A percentile compares a stretch with the other conserved stretches of the same genome.
These are phyloP conservation scores for Apocheima hispidaria DNA, from an alignment of 2,888 invertebrate species.

Conservation along the genomic window DNA sequence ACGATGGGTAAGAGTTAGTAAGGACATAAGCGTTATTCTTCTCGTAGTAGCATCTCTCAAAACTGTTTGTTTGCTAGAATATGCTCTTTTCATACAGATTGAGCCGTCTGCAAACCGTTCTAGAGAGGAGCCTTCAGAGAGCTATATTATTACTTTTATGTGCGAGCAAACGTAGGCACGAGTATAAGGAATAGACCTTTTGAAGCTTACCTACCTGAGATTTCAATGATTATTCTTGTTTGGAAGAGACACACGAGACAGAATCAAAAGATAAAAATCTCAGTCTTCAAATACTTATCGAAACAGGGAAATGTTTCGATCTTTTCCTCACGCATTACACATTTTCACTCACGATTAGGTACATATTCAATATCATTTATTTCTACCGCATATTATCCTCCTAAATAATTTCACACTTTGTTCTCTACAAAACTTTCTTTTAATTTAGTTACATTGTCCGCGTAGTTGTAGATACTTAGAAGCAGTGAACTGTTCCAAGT, in stretches of 20 bases:
- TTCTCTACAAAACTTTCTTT: neutral
- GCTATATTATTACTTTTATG: conserved; percentile 2
- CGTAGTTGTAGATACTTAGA: neutral
- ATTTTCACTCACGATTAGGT: too few relatives aligned
- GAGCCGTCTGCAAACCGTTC: too few relatives aligned
- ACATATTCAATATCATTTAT: too few relatives aligned
- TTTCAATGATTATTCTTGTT: neutral
- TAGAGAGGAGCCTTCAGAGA: neutral
- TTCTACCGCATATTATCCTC: too few relatives aligned
- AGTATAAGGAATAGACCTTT: neutral
- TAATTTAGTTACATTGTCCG: neutral
- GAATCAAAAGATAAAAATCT: neutral
- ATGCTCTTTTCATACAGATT: too few relatives aligned
- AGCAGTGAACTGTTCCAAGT: neutral
- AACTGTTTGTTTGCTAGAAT: too few relatives aligned
- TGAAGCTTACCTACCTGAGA: neutral
- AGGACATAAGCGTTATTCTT: too few relatives aligned
- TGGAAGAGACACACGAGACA: neutral
- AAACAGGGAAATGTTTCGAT: too few relatives aligned
- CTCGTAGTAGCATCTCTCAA: too few relatives aligned
- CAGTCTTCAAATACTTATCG: neutral
- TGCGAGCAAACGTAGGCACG: neutral
- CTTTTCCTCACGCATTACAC: too few relatives aligned
- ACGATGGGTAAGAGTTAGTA: too few relatives aligned
- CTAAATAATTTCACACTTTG: neutral